These are phyloP conservation scores for Ictalurus punctatus DNA, from an alignment of 2,113 vertebrate species.

Conservation along the genomic window DNA sequence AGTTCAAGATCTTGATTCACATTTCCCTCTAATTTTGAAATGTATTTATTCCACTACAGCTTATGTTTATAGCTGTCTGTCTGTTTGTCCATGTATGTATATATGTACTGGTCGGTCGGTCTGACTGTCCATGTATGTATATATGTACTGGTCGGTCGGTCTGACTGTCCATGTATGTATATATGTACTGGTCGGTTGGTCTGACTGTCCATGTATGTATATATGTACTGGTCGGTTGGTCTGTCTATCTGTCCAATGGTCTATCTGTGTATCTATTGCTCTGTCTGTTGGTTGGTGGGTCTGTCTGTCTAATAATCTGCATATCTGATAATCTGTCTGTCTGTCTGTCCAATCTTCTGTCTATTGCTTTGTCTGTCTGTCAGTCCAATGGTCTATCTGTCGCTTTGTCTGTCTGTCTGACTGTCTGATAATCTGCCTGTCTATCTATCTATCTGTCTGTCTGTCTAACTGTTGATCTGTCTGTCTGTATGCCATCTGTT, in stretches of 20 bases:
- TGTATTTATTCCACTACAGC: not conserved
- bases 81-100: not conserved
- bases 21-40: not conserved
- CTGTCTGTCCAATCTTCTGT: not conserved
- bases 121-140: not conserved
- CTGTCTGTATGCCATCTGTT: not conserved
- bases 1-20: not conserved
- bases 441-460: not conserved
- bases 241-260: not conserved
- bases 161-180: too few species aligned
- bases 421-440: not conserved
- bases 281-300: not conserved
- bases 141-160: not conserved
- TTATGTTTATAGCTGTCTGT: not conserved
- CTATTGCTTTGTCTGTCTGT: not conserved
- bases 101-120: not conserved
- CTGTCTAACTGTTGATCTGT: not conserved
- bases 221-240: not conserved
- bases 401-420: not conserved
- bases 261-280: not conserved
- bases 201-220: not conserved
- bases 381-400: not conserved
- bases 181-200: not conserved
- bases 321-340: not conserved
- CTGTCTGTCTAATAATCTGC: too few species aligned